These are phyloP conservation scores for Adrianichthys oophorus DNA, from an alignment of 2,797 vertebrate species.

Conservation along the genomic window DNA sequence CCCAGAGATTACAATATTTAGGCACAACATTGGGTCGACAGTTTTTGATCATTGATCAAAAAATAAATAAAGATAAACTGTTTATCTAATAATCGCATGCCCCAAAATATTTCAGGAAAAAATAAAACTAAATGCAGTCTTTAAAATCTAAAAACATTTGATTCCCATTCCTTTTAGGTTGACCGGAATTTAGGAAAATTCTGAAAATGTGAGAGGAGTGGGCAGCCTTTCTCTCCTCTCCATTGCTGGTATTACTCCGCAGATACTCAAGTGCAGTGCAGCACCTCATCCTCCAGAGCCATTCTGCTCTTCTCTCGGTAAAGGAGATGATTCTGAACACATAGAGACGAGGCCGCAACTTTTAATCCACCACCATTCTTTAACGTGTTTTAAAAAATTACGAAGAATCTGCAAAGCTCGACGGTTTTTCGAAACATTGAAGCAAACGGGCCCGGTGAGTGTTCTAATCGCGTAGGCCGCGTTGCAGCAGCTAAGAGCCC, in stretches of 20 bases:
- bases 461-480: constrained; percentile 35
- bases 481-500: constrained; percentile 50
- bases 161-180: too few species aligned
- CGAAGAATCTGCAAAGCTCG: not conserved
- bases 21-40: too few species aligned
- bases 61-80: too few species aligned
- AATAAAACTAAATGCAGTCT: too few species aligned
- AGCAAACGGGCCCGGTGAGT: constrained; percentile 68
- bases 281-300: constrained; percentile 42
- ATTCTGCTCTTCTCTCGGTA: constrained; percentile 46
- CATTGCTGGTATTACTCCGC: constrained; percentile 52
- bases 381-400: constrained; percentile 1
- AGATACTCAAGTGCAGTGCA: constrained; percentile 48
- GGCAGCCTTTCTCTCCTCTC: accelerated
- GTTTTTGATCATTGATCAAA: too few species aligned
- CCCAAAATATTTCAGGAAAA: too few species aligned
- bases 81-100: too few species aligned
- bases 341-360: constrained; percentile 33
- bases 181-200: not conserved
- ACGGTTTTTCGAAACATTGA: constrained; percentile 34
- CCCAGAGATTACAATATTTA: too few species aligned
- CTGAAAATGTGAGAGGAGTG: constrained; percentile 27
- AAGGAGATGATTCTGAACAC: constrained; percentile 64
- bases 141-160: too few species aligned
- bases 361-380: constrained; percentile 23